Base-by-base conservation (phyloP, 2,113 vertebrate genomes). In the Arenaria interpres region DNA sequence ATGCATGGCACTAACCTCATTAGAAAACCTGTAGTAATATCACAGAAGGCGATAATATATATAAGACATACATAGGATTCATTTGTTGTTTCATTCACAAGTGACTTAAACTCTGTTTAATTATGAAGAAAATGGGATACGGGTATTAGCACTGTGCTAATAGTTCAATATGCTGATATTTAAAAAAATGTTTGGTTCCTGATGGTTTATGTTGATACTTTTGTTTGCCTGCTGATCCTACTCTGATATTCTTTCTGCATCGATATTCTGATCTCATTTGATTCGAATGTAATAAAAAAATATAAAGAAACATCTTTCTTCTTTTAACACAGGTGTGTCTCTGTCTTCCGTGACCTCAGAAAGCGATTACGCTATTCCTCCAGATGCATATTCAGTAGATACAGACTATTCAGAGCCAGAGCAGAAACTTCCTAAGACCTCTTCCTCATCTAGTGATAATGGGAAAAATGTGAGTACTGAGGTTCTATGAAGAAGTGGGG, bases 311-410 rank as follows among this genome's bases (percentile, higher is more conserved):
- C 32, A 57, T 79, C 13, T 46, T 89, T 81, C 54, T 74, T 91
- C 56, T 85, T 96, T 92, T 94, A 64, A 30, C 43, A 33, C 95
- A 99, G 99, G 99, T 45, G 99, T 99, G 37, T 99, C 99, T 79
- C 96, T 99, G 93, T 99, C 99, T 27, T 99, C 99, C 3, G 97
- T 99, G 98, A 98, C 99, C 30, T 99, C 99, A 10, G 99, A 99
- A 97, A 98, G 99, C n/a, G 99, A 99, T 92, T 99, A 99, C 19
- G 99, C 99, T 85, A 99, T 99, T 95, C 99, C 99, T 33, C 99
- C 99, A 17, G 99, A 99, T 72, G 99, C 99, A 45, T 99, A 99
- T 97, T 99, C 98, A 94, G 98, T 99, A 18, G 99, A 99, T 96
- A 98, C 98, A 4, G 99, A 99, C 83, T 99, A 96, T 90, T 99